Percentiles rank a stretch among this genome's conserved stretches.
These are phyloP conservation scores for Phasianus colchicus DNA, from an alignment of 2,113 vertebrate species.

Conservation along the genomic window DNA sequence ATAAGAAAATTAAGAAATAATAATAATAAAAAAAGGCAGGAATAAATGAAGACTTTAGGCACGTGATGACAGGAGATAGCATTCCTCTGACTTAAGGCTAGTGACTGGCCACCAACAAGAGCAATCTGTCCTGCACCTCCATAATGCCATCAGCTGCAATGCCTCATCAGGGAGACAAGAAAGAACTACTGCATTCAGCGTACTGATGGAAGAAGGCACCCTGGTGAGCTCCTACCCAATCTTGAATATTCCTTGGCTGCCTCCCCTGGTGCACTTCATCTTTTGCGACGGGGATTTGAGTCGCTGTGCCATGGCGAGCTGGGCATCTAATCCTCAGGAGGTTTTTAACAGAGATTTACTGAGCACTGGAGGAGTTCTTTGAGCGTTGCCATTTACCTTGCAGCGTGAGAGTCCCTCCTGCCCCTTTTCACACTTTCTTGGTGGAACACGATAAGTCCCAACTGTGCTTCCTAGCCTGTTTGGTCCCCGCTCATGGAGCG, in stretches of 20 bases:
- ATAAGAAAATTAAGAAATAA: background rate
- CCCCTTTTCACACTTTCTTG: background rate
- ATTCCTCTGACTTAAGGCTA: background rate
- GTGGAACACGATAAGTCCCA: conserved; percentile 28
- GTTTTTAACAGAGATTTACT: background rate
- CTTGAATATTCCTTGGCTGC: background rate
- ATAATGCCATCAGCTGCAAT: background rate
- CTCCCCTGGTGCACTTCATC: background rate
- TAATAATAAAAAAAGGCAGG: background rate
- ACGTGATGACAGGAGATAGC: background rate
- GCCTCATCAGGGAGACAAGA: background rate
- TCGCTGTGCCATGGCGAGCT: rapidly evolving
- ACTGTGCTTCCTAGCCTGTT: conserved; percentile 18
- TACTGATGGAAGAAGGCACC: background rate
- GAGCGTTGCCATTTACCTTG: background rate
- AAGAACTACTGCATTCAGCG: background rate
- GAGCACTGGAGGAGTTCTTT: background rate
- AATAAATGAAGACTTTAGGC: background rate
- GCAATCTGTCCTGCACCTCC: background rate
- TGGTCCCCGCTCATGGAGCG: background rate
- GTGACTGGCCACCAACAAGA: background rate
- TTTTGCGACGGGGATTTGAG: rapidly evolving
- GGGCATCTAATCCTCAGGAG: background rate
- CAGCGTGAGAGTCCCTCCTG: background rate
- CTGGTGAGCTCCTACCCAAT: background rate